phyloP scores from a whole-genome alignment of 2,113 vertebrate genomes.

The Apteryx mantelli region DNA sequence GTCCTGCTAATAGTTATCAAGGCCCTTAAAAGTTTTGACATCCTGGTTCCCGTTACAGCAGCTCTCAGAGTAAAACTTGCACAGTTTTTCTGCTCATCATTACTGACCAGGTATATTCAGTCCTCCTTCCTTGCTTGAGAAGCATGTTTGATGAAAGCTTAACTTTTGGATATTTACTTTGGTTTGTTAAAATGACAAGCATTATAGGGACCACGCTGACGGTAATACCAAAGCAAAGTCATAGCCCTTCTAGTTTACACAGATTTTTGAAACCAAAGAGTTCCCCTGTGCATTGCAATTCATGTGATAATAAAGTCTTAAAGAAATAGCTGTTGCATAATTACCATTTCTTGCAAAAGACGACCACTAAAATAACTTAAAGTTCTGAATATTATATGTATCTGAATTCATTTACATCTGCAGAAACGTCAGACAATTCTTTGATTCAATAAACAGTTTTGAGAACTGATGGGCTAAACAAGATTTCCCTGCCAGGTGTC shows the following conservation, averaged over 20 bases:
- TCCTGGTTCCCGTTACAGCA: not conserved
- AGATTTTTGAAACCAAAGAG: not conserved
- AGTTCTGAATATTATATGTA: not conserved
- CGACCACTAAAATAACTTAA: not conserved
- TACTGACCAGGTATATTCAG: not conserved
- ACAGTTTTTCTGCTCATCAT: not conserved
- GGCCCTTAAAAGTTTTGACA: conserved; percentile 6
- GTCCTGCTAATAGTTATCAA: conserved; percentile 11
- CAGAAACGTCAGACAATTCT: conserved; percentile 40
- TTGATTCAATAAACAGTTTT: not conserved
- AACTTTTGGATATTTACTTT: not conserved
- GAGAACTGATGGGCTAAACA: not conserved
- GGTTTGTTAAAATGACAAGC: not conserved
- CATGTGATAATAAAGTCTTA: not conserved
- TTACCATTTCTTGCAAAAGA: conserved; percentile 1
- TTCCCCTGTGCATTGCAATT: not conserved
- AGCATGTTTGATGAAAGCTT: not conserved
- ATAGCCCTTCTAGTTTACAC: not conserved
- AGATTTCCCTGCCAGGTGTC: conserved; percentile 16
- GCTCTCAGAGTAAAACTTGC: not conserved
- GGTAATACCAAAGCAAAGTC: not conserved
- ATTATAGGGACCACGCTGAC: not conserved
- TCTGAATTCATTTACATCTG: not conserved
- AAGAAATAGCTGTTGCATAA: not conserved
- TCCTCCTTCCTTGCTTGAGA: not conserved